Evolutionary conservation across 2,113 vertebrate species (phyloP).

Genomic region (Atractosteus spatula): DNA sequence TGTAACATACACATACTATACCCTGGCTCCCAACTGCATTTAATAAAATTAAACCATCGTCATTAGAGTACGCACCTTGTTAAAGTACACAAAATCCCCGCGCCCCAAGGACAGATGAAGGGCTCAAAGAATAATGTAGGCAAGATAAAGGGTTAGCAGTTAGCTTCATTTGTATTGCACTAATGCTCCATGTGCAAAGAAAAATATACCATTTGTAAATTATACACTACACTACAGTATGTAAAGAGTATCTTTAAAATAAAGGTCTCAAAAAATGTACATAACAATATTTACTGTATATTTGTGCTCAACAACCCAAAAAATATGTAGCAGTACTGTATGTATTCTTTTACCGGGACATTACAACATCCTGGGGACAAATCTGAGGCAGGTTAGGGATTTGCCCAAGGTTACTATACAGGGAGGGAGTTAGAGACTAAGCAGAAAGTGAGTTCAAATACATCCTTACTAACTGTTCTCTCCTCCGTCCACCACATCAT

Average conservation of each 20-base stretch:
- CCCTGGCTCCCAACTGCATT: slow-evolving; percentile 52
- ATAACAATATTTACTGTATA: slow-evolving; percentile 15
- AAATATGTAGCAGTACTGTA: slow-evolving; percentile 5
- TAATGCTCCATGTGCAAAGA: slow-evolving; percentile 54
- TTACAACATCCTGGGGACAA: too few relatives aligned
- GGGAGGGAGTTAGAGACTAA: too few relatives aligned
- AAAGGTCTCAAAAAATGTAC: not conserved
- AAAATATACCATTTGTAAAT: slow-evolving; percentile 36
- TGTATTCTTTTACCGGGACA: slow-evolving; percentile 22
- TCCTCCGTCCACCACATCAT: too few relatives aligned
- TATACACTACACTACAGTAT: not conserved
- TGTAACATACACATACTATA: slow-evolving; percentile 53
- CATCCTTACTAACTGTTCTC: too few relatives aligned
- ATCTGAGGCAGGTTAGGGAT: too few relatives aligned
- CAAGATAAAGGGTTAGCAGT: slow-evolving; percentile 45
- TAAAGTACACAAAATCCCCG: slow-evolving; percentile 44
- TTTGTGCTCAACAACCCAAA: slow-evolving; percentile 24
- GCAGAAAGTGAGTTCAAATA: too few relatives aligned
- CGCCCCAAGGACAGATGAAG: slow-evolving; percentile 50
- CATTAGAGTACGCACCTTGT: slow-evolving; percentile 47
- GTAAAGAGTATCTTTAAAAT: slow-evolving; percentile 14
- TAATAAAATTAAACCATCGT: slow-evolving; percentile 62
- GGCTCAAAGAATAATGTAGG: slow-evolving; percentile 44
- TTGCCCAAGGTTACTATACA: too few relatives aligned
- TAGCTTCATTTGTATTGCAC: slow-evolving; percentile 63